Evolutionary conservation across 2,113 vertebrate genomes (phyloP).

Genomic region (Benthochromis sp.): DNA sequence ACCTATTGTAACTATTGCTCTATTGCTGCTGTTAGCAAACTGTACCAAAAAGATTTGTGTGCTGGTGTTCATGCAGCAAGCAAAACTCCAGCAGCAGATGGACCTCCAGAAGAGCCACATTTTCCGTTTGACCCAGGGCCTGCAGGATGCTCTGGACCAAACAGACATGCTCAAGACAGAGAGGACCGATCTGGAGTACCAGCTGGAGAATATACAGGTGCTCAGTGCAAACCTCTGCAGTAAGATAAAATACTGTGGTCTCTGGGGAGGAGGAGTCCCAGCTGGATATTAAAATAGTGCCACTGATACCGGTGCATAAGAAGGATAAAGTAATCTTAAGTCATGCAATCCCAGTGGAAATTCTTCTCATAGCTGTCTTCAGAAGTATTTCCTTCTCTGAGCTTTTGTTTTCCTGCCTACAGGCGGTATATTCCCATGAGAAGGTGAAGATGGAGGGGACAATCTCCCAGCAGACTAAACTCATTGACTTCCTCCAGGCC

Average conservation of each 20-base stretch:
- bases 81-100: slow-evolving; percentile 98
- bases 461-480: slow-evolving; percentile 98
- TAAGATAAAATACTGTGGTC: neutral
- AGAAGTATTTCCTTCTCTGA: slow-evolving; percentile 7
- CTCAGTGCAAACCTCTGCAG: neutral
- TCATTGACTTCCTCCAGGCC: slow-evolving; percentile 98
- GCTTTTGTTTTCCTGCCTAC: slow-evolving; percentile 1
- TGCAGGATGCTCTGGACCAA: slow-evolving; percentile 94
- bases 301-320: neutral
- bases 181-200: slow-evolving; percentile 93
- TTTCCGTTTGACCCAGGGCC: slow-evolving; percentile 93
- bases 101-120: slow-evolving; percentile 98
- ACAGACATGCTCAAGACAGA: slow-evolving; percentile 97
- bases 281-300: neutral
- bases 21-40: neutral
- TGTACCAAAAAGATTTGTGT: neutral
- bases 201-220: slow-evolving; percentile 98
- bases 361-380: neutral
- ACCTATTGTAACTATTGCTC: neutral
- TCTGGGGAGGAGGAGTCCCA: neutral
- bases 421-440: slow-evolving; percentile 98
- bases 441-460: slow-evolving; percentile 99
- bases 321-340: neutral
- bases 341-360: neutral
- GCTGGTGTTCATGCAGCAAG: slow-evolving; percentile 75